Evolutionary conservation across 2,113 vertebrate genomes (phyloP).

Genomic region (Oryzias celebensis): DNA sequence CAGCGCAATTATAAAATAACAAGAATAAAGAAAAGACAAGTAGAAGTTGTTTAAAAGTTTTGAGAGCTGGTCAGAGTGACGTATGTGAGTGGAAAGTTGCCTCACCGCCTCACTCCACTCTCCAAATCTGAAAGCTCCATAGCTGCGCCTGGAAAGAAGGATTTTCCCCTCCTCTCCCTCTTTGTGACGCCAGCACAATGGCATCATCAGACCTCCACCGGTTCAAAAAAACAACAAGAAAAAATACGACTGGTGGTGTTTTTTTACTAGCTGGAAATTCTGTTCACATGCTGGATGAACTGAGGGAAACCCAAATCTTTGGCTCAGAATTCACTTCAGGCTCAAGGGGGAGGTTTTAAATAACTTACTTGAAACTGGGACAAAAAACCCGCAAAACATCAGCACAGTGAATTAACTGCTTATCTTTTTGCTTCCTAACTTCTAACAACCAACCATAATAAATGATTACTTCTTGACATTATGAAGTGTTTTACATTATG

Average conservation of each 20-base stretch:
- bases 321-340: constrained; percentile 26
- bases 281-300: constrained; percentile 42
- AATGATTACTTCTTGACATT: no score
- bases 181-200: constrained; percentile 45
- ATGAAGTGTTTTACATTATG: no score
- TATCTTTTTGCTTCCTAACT: background rate
- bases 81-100: constrained; percentile 53
- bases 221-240: constrained; percentile 54
- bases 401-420: background rate
- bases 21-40: constrained; percentile 1
- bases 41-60: constrained; percentile 19
- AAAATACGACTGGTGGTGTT: constrained; percentile 30
- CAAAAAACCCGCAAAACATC: constrained; percentile 30
- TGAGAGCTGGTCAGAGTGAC: constrained; percentile 33
- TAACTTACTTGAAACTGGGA: constrained; percentile 17
- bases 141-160: constrained; percentile 68
- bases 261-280: constrained; percentile 19
- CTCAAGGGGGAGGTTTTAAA: constrained; percentile 16
- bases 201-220: constrained; percentile 55
- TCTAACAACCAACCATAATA: no score
- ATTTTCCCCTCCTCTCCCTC: constrained; percentile 2
- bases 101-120: constrained; percentile 45
- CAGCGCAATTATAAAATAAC: constrained; percentile 12
- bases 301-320: constrained; percentile 40
- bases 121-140: constrained; percentile 46